Evolutionary conservation across 2,888 invertebrate genomes (phyloP).

Genomic region (Drosophila longiperda): DNA sequence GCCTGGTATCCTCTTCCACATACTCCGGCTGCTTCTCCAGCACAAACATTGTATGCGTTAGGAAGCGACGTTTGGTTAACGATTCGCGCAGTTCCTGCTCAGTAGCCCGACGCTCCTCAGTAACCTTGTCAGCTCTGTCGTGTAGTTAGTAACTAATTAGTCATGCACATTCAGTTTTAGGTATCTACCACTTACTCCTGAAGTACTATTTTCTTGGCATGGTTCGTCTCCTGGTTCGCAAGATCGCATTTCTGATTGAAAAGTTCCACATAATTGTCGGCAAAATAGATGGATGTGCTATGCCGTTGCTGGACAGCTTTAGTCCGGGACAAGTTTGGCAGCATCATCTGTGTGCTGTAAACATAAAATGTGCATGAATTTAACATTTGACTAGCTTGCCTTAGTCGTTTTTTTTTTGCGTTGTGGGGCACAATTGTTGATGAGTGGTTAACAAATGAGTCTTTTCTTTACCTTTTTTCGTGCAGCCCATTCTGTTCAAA

Average conservation of each 20-base stretch:
- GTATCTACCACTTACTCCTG: slow-evolving; percentile 39
- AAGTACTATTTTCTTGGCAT: slow-evolving; percentile 11
- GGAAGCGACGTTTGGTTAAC: slow-evolving; percentile 80
- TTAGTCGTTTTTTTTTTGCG: not conserved
- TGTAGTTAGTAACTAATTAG: not conserved
- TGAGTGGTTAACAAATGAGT: not conserved
- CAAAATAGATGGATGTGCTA: slow-evolving; percentile 31
- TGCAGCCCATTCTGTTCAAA: not conserved
- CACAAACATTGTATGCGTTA: slow-evolving; percentile 81
- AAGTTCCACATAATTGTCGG: slow-evolving; percentile 27
- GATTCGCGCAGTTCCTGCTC: slow-evolving; percentile 85
- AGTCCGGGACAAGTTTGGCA: slow-evolving; percentile 17
- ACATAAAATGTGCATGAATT: not conserved
- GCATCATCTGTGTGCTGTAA: slow-evolving; percentile 2
- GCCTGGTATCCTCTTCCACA: slow-evolving; percentile 85
- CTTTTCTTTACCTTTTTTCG: not conserved
- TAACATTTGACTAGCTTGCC: not conserved
- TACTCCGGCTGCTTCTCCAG: slow-evolving; percentile 85
- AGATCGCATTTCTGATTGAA: slow-evolving; percentile 27
- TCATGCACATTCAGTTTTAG: not conserved
- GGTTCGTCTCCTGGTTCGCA: slow-evolving; percentile 8
- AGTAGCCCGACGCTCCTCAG: slow-evolving; percentile 84
- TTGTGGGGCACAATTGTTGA: not conserved
- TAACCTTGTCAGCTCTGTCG: slow-evolving; percentile 66
- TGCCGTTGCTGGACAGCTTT: slow-evolving; percentile 40